Conservation (phyloP, 1,140 invertebrate species). For the Tetramorium parvispinum region DNA sequence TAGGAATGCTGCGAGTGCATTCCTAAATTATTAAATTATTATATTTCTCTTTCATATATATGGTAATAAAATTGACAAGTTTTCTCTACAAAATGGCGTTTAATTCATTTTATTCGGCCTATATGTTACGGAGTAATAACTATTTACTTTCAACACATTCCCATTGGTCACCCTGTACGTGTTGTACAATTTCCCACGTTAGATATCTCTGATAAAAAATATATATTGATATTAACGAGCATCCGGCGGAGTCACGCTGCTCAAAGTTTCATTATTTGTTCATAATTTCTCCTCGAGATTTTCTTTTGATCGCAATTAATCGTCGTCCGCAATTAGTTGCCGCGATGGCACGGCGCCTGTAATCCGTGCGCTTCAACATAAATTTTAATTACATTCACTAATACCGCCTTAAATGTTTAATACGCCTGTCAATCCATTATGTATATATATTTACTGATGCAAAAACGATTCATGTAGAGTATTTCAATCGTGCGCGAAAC, state of each 20-base stretch:
- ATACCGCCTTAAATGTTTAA: slow-evolving; percentile 70
- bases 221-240: slow-evolving; percentile 53
- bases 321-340: slow-evolving; percentile 72
- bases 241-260: slow-evolving; percentile 50
- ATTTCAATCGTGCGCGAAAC: not conserved
- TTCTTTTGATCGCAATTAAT: slow-evolving; percentile 72
- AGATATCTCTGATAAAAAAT: not conserved
- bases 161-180: too few relatives aligned
- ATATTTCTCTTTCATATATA: too few relatives aligned
- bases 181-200: not conserved
- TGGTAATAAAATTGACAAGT: too few relatives aligned
- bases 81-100: too few relatives aligned
- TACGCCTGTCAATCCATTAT: slow-evolving; percentile 60
- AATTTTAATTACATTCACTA: slow-evolving; percentile 75
- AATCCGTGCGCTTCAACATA: slow-evolving; percentile 69
- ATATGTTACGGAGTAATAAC: too few relatives aligned
- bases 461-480: slow-evolving; percentile 28
- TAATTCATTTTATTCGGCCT: too few relatives aligned
- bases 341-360: slow-evolving; percentile 66
- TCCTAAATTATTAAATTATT: too few relatives aligned
- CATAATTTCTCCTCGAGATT: slow-evolving; percentile 60
- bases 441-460: slow-evolving; percentile 35
- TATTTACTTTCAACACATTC: too few relatives aligned
- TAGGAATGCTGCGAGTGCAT: too few relatives aligned
- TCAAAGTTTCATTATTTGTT: slow-evolving; percentile 61